Evolutionary conservation across 1,140 invertebrate genomes (phyloP).

Genomic region (Magallana angulata): DNA sequence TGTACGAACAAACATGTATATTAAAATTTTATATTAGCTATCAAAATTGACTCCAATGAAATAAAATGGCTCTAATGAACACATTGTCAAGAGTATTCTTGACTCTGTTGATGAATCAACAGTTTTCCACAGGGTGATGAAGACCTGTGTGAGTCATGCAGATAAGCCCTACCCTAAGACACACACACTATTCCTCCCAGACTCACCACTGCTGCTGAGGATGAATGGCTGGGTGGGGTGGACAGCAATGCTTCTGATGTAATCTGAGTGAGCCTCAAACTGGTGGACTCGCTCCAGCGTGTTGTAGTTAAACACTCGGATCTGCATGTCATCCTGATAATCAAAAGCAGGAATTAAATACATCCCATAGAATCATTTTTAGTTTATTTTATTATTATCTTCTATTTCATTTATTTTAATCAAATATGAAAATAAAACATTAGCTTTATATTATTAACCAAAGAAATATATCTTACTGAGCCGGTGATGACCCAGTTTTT

Average conservation of each 20-base stretch:
- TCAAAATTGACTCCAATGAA: too few species aligned
- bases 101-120: too few species aligned
- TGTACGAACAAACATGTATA: too few species aligned
- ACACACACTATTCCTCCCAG: too few species aligned
- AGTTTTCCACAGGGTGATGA: too few species aligned
- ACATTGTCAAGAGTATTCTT: neutral
- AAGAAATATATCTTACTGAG: slow-evolving; percentile 86
- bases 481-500: slow-evolving; percentile 99
- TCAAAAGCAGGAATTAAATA: neutral
- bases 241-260: slow-evolving; percentile 96
- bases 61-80: neutral
- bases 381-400: too few species aligned
- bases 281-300: slow-evolving; percentile 96
- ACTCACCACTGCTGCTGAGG: slow-evolving; percentile 95
- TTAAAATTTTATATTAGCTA: too few species aligned
- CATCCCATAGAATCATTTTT: too few species aligned
- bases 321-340: slow-evolving; percentile 83
- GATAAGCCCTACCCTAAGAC: too few species aligned
- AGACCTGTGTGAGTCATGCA: too few species aligned
- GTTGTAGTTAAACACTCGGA: slow-evolving; percentile 99
- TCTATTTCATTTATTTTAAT: too few species aligned
- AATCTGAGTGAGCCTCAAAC: slow-evolving; percentile 99
- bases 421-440: neutral
- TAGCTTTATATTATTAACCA: too few species aligned
- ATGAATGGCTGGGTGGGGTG: slow-evolving; percentile 99